These are phyloP conservation scores for Sitodiplosis mosellana DNA, from an alignment of 1,140 invertebrate genomes.

Conservation along the genomic window DNA sequence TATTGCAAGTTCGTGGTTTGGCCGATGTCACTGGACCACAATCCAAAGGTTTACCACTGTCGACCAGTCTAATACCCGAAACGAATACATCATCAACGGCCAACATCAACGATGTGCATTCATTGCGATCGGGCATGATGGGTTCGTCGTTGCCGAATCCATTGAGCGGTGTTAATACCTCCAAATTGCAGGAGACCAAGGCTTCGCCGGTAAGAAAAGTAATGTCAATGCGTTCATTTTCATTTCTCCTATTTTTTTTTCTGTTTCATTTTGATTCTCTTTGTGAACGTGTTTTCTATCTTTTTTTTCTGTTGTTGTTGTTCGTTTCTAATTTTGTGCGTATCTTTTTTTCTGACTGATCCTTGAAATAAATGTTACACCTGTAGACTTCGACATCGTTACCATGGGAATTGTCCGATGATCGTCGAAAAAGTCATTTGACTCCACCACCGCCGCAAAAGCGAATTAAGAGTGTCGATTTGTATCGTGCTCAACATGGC, in stretches of 20 bases:
- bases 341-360: neutral
- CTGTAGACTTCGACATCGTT: constrained; percentile 4
- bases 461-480: constrained; percentile 37
- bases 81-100: constrained; percentile 15
- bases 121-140: constrained; percentile 1
- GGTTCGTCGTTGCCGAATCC: constrained; percentile 10
- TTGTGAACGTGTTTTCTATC: too few species aligned
- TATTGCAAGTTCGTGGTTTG: constrained; percentile 74
- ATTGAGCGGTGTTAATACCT: too few species aligned
- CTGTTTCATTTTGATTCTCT: neutral
- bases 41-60: constrained; percentile 16
- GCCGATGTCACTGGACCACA: constrained; percentile 54
- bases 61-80: constrained; percentile 8
- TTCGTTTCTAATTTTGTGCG: neutral
- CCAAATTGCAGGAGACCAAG: constrained; percentile 20
- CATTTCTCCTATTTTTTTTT: neutral
- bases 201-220: constrained; percentile 26
- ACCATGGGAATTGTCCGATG: constrained; percentile 5
- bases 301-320: constrained; percentile 1
- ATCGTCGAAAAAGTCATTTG: constrained; percentile 11
- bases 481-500: constrained; percentile 33
- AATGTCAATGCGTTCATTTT: constrained; percentile 7
- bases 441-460: constrained; percentile 36
- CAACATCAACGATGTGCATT: constrained; percentile 1
- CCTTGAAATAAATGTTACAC: neutral